Evolutionary conservation across 2,888 invertebrate genomes (phyloP), one percentile per base, ranked within the genome.

Genomic region (Ennomos quercinarius): DNA sequence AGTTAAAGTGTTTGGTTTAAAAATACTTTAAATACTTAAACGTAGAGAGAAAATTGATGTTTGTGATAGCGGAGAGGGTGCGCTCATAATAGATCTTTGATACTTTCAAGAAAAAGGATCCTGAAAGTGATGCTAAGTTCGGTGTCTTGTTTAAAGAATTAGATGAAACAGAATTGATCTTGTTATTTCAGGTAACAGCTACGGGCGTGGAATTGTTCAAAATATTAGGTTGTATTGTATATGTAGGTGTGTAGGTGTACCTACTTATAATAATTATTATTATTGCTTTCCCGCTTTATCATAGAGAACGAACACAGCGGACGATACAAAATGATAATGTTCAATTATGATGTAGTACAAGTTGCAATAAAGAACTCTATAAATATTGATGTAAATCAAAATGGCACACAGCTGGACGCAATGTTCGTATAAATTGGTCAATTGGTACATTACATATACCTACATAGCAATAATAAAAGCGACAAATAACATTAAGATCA

Each of bases 371-470:
- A 68, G 50, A 65, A 57, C 45, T 45, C 56, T 54, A 61, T 66
- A 53, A 52, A 62, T 53, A 51, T 59, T 57, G 50, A 64, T 60
- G 61, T 58, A 57, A 65, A 66, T 63, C 51, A 48, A 57, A 68
- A 59, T 60, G 50, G 57, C 63, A 54, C 63, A 11, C 68, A 66
- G 65, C 62, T 64, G 64, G 66, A 54, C 42, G 51, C 63, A 60
- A 65, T 64, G 17, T 36, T 64, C 49, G 57, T 56, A 64, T 57
- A 54, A 60, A 55, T 63, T 58, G 60, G 48, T 44, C 49, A 66
- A 63, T 56, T 6, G 27, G 27, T 27, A 27, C 17, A 3, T 17
- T 17, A 17, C 17, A 17, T 17, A 17, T 17, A 17, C 17, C 17
- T 17, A 17, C 27, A 27, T 27, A 27, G 27, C 4, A 4, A 6